Base-by-base conservation (phyloP, 2,797 vertebrate species). In the Fundulus diaphanus region DNA sequence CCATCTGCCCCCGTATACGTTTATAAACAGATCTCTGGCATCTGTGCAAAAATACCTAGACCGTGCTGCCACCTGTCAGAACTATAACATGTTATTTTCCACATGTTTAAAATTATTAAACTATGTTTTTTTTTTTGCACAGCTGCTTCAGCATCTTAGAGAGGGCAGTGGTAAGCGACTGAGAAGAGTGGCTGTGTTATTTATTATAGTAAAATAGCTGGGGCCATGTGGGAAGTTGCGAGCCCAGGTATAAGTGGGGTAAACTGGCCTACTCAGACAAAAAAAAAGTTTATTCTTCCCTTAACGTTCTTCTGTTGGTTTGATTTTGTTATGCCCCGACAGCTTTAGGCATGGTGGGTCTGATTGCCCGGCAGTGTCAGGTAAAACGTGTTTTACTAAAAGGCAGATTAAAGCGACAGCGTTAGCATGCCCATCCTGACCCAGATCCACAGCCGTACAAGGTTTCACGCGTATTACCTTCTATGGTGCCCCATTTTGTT, bases 401-500 rank as follows among this genome's bases (percentile, higher is more conserved):
- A 0, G 16, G 18, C 7, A 33, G 35, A 61, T 33, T 61, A 33
- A 18, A 61, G 54, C 27, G 63, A 74, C 29, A 22, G 29, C 13
- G 24, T 1, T 35, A 9, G n/a, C 18, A 48, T 35, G 12, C 33
- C 48, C n/a, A 40, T 51, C 70, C 40, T 22, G 16, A 40, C 48
- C 6, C 22, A 24, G 2, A 2, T 57, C 22, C 59, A 51, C 73
- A 12, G 52, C 33, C 44, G 35, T 27, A 13, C 20, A 12, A 31
- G 44, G 54, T 46, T 72, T 54, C 8, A 37, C 52, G 44, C 57
- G 7, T 27, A 20, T 90, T 96, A 99, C 98, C 98, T 96, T 99
- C 98, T 49, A 99, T 99, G 89, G 97, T 99, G 82, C 98, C 98
- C 98, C 98, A 99, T 79, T 98, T 99, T 83, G 98, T 99, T 93